A percentile compares a stretch with the other conserved stretches of the same genome.
Evolutionary conservation across 2,888 invertebrate species (phyloP).

Genomic region (Ochropacha duplaris): DNA sequence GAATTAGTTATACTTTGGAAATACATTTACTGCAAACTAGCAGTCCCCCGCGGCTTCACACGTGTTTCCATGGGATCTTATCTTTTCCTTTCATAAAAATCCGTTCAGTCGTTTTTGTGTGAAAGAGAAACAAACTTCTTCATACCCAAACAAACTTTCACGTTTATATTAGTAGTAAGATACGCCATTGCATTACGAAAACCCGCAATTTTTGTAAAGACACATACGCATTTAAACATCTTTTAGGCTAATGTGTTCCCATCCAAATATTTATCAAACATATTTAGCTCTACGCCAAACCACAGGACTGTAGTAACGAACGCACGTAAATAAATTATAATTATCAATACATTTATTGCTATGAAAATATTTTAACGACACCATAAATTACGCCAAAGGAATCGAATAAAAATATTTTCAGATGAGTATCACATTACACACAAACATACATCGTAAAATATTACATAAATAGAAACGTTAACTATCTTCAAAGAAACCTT

Average conservation of each 20-base stretch:
- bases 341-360: conserved; percentile 14
- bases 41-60: too few species aligned
- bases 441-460: neutral
- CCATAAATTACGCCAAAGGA: conserved; percentile 19
- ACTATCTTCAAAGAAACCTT: neutral
- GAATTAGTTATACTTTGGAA: too few species aligned
- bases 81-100: too few species aligned
- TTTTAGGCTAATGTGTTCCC: neutral
- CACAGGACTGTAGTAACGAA: neutral
- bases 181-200: neutral
- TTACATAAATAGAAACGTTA: neutral
- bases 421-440: conserved; percentile 7
- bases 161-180: too few species aligned
- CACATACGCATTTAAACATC: neutral
- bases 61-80: too few species aligned
- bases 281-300: neutral
- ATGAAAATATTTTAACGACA: conserved; percentile 25
- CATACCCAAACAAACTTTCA: too few species aligned
- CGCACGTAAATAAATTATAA: conserved; percentile 13
- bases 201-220: neutral
- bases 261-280: neutral
- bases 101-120: too few species aligned
- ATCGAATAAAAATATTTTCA: conserved; percentile 13
- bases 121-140: too few species aligned
- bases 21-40: too few species aligned